Base-by-base conservation (phyloP, 2,888 invertebrate genomes). In the Venustoraphidia nigricollis region DNA sequence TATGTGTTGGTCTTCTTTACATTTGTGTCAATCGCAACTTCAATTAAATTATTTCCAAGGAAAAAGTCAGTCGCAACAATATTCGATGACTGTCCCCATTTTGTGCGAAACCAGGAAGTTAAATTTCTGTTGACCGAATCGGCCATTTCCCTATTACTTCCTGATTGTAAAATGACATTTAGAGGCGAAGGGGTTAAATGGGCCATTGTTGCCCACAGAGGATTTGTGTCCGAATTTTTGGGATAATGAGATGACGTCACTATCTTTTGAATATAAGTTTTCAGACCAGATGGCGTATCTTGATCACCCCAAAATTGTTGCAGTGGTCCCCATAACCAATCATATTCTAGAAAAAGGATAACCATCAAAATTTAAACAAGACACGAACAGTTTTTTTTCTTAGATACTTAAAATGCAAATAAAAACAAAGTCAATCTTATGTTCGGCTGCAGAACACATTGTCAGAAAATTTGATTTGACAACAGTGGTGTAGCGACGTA, bases 61-160 rank as follows among this genome's bases (percentile, higher is more conserved):
- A 84, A 81, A 62, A 79, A 86, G 63, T 86, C 86, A 8, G 81
- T 75, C 1, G 85, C 77, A 2, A 86, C 73, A 34, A 85, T 78
- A 62, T 85, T 86, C 9, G 79, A 80, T 47, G 72, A 73, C 10
- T 69, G 65, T 42, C 78, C 70, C 83, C 83, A 85, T 39, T 73
- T 72, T 8, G 77, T 77, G 45, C 71, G 61, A 14, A 86, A 75
- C 70, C 85, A 82, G 35, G 70, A 67, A 0, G 81, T 80, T 1
- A 88, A 72, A 57, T 83, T 77, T 37, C 77, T 71, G 65, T 88
- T 88, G 10, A 81, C 76, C 1, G 63, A 65, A 47, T 83, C 75
- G 1, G 84, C 83, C 62, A 79, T 74, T 44, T 72, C 68, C 34
- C 82, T 66, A 34, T 85, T 62, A 13, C 78, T 79, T 8, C 77